Evolutionary conservation across 1,140 invertebrate genomes (phyloP), one percentile per base, ranked within the genome.

Genomic region (Euwallacea similis): DNA sequence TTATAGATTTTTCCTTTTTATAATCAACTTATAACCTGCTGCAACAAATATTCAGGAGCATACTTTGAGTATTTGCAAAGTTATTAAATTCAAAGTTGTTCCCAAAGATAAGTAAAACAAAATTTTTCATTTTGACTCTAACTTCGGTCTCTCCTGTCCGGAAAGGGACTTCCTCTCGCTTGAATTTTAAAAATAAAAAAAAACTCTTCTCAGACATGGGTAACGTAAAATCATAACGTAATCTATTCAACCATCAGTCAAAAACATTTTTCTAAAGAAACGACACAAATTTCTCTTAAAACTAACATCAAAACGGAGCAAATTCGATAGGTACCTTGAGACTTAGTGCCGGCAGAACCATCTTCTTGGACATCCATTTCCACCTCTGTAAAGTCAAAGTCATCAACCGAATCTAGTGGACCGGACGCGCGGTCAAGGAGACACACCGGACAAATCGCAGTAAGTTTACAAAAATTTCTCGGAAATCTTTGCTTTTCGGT

Each of bases 381-480:
- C 63, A 65, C 21, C 41, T 8, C 41, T 54, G 47, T 53, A n/a
- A 55, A 41, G 44, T 55, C 8, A 61, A 43, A 61, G 59, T 66
- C 65, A 66, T 66, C 43, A 55, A 66, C 50, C 50, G 50, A 59
- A 66, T n/a, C 21, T n/a, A 46, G 3, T n/a, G 33, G 55, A 46
- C n/a, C 13, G 9, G 42, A 58, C 2, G 44, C 8, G 54, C n/a
- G 16, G n/a, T 44, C 10, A 16, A 33, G 53, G 10, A 61, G 53
- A 60, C 43, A 60, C 33, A 64, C 44, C n/a, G 41, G 61, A 61
- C 58, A 61, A 42, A 58, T 42, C 44, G 58, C 47, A 53, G 47
- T 65, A 46, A 69, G 66, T 69, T 69, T 69, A 69, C 66, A 53
- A 69, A 69, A 69, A 53, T 43, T 69, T 69, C 66, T 42, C 42